Evolutionary conservation across 2,888 invertebrate genomes (phyloP), one percentile per base, ranked within the genome.

Genomic region (Iphiclides podalirius): DNA sequence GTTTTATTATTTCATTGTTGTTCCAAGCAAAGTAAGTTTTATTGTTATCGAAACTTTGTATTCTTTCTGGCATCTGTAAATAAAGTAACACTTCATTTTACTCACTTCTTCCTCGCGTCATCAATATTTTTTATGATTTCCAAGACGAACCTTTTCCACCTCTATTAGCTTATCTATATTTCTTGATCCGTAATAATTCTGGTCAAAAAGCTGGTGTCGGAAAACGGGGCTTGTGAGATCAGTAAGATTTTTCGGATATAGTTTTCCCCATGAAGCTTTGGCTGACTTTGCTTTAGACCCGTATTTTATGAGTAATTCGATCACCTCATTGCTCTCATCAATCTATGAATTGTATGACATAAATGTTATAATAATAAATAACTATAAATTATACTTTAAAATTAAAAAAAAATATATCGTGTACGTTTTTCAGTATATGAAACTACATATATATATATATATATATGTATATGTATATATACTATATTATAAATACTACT

Each of bases 11-110:
- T 26, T 70, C 58, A 44, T 80, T 89, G 53, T 91, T 91, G 57
- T 90, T 92, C 91, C 91, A 91, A 1, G 79, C 75, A 47, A 67
- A 84, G 49, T 70, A 79, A 1, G 13, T 42, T 34, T 43, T 43
- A 38, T 46, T 58, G 16, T 61, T 58, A 1, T 42, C 31, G 13
- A 50, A 61, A 12, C 48, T 52, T 28, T 55, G 57, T 46, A 46
- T 11, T 44, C 12, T 33, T 39, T 43, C 49, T 34, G 33, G 9
- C 33, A 43, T 26, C 42, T 33, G 38, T n/a, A n/a, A n/a, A n/a
- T n/a, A n/a, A n/a, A n/a, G n/a, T n/a, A n/a, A n/a, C n/a, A n/a
- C n/a, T n/a, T n/a, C n/a, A n/a, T n/a, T n/a, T n/a, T n/a, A n/a
- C n/a, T n/a, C n/a, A n/a, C n/a, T n/a, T n/a, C n/a, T n/a, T n/a